These are phyloP conservation scores for Microplitis deprimator DNA, from an alignment of 2,888 invertebrate species.

Conservation along the genomic window DNA sequence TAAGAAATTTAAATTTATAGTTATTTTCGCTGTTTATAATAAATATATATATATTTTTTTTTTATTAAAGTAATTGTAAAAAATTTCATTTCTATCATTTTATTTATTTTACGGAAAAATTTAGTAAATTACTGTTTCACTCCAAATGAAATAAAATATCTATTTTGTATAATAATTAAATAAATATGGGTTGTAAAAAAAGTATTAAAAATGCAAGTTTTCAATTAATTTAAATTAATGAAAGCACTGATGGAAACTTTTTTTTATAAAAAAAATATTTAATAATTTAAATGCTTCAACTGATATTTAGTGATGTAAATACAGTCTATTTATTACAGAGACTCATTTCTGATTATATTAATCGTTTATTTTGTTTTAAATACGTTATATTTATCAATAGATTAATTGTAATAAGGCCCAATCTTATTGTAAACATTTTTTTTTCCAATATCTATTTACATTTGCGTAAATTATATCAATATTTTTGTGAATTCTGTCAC, in stretches of 20 bases:
- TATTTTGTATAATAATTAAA: neutral
- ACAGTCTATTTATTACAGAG: neutral
- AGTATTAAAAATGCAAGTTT: neutral
- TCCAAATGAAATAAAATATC: neutral
- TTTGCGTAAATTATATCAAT: neutral
- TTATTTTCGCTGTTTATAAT: neutral
- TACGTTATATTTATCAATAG: neutral
- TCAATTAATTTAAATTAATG: neutral
- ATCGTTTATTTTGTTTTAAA: neutral
- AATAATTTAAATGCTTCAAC: too few species aligned
- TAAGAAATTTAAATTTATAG: too few species aligned
- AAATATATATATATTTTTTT: neutral
- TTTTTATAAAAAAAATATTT: too few species aligned
- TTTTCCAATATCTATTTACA: neutral
- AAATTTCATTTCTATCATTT: neutral
- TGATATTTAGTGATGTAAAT: neutral
- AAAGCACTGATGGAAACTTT: neutral
- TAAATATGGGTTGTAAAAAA: neutral
- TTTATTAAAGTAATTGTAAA: neutral
- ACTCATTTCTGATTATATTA: neutral
- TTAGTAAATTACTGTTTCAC: constrained; percentile 4
- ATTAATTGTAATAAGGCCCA: neutral
- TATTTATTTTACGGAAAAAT: constrained; percentile 6
- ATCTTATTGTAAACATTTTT: neutral
- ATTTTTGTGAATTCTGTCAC: neutral